phyloP scores from a whole-genome alignment of 2,888 invertebrate species.

The Dilophus febrilis region DNA sequence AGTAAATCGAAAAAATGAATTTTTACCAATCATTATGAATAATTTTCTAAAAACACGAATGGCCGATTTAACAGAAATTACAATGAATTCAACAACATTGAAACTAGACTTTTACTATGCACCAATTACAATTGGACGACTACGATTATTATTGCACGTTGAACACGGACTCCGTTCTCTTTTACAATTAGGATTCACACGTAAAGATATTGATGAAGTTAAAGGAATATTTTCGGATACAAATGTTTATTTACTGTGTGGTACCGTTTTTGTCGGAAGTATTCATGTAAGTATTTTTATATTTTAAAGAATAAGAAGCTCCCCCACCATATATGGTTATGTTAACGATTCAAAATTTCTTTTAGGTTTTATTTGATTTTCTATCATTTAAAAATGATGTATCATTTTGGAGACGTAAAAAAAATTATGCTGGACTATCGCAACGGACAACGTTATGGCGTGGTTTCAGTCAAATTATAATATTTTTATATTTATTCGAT shows the following conservation, averaged over 20 bases:
- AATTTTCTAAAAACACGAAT: constrained; percentile 69
- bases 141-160: constrained; percentile 60
- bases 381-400: constrained; percentile 97
- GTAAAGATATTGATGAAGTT: constrained; percentile 90
- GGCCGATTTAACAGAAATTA: constrained; percentile 53
- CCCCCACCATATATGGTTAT: not conserved
- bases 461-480: constrained; percentile 76
- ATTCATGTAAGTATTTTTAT: constrained; percentile 55
- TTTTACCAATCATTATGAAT: constrained; percentile 67
- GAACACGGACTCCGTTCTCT: constrained; percentile 56
- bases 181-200: constrained; percentile 64
- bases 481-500: constrained; percentile 83
- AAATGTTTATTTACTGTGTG: constrained; percentile 75
- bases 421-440: constrained; percentile 78
- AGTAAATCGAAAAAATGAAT: constrained; percentile 41
- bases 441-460: constrained; percentile 83
- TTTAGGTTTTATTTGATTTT: constrained; percentile 86
- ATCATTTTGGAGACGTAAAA: constrained; percentile 77
- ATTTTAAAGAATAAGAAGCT: not conserved
- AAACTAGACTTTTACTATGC: constrained; percentile 53
- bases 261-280: constrained; percentile 79
- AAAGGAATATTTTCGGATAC: constrained; percentile 94
- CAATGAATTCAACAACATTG: constrained; percentile 37
- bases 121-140: constrained; percentile 63
- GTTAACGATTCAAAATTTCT: constrained; percentile 3